Conservation (phyloP, 1,140 invertebrate species). For the Steinernema khuongi region DNA sequence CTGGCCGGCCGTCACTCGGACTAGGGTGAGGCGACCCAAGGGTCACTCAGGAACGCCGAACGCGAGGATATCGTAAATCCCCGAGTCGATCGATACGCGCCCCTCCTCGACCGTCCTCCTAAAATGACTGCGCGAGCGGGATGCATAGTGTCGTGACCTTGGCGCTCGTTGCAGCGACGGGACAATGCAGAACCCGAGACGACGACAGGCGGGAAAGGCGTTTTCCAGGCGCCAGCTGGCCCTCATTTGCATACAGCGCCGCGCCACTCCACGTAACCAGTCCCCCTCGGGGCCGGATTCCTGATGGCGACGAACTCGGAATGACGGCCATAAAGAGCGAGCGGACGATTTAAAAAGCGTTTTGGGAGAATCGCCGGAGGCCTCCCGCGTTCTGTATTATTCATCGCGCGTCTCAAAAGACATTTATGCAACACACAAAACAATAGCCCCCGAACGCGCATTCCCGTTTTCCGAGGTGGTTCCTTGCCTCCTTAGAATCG, state of each 20-base stretch:
- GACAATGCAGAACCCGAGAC: neutral
- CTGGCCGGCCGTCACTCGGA: neutral
- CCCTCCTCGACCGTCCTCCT: neutral
- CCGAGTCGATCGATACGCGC: neutral
- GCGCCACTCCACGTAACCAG: no score
- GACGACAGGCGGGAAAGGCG: neutral
- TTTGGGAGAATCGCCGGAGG: constrained; percentile 9
- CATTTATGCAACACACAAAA: neutral
- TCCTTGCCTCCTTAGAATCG: no score
- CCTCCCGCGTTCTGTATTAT: neutral
- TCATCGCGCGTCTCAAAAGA: constrained; percentile 5
- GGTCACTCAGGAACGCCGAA: neutral
- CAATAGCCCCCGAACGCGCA: neutral
- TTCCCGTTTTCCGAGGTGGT: no score
- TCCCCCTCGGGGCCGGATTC: no score
- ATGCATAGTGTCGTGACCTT: constrained; percentile 15
- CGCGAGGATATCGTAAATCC: constrained; percentile 1
- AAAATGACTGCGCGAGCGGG: constrained; percentile 1
- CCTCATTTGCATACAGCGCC: no score
- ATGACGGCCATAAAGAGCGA: neutral
- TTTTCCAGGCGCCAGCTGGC: no score
- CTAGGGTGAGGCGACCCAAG: neutral
- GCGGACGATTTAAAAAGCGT: constrained; percentile 2
- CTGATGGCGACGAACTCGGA: no score
- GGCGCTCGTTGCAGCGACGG: neutral